Evolutionary conservation across 2,113 vertebrate genomes (phyloP), one percentile per base, ranked within the genome.

Genomic region (Micromys minutus): DNA sequence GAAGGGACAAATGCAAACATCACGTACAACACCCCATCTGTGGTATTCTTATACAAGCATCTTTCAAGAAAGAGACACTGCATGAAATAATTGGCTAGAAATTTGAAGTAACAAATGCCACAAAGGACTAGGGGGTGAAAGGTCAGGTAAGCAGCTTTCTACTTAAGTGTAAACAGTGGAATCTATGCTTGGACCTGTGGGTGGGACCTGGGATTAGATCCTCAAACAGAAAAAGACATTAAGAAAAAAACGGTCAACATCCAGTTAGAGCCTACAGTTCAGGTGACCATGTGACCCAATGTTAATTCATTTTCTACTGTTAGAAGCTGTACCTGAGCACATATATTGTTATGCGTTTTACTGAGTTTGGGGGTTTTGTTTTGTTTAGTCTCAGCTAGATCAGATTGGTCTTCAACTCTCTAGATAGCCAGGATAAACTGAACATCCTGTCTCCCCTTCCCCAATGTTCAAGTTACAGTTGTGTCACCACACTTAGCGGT

Each of bases 301-400:
- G 31, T 83, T 91, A 69, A 74, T 76, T 88, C 71, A 83, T 15
- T 80, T 69, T 47, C 50, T 94, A 31, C 42, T 85, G 87, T 93
- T 85, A 59, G 16, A 6, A 55, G 3, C 39, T 90, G 7, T 52
- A 76, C 63, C 69, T 24, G 26, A 9, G 24, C 59, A 67, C 10
- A 0, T 34, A 92, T 67, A 31, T 26, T 24, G n/a, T n/a, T 26
- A 12, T 19, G n/a, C n/a, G n/a, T 11, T 52, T 52, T 52, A 52
- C 29, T 79, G 45, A 76, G 76, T 50, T 79, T 77, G 8, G 9
- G 26, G 5, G 0, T 0, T 8, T 34, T 50, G 34, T 74, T 67
- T 39, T 80, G 17, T 80, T 80, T 59, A 5, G 17, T 47, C 5
- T 65, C 39, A 65, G 21, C 26, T 31, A 21, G 16, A 65, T 12